Conservation (phyloP, 2,888 invertebrate species). For the Synergus umbraculus region DNA sequence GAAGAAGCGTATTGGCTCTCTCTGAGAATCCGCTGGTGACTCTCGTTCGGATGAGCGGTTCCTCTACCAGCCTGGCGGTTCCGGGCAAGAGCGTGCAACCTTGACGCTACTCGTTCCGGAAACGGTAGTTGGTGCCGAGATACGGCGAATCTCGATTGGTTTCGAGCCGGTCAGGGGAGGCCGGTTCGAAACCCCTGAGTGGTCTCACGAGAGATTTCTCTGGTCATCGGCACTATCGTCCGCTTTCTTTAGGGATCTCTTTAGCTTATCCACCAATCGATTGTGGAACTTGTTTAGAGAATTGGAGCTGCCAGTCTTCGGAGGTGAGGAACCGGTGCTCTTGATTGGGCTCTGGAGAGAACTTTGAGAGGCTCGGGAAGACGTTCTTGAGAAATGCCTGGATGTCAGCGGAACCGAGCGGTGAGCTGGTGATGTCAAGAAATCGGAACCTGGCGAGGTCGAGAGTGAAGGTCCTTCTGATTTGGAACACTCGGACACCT, state of each 20-base stretch:
- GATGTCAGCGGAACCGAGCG: conserved; percentile 84
- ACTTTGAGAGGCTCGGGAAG: conserved; percentile 82
- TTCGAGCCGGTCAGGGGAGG: conserved; percentile 73
- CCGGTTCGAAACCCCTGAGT: conserved; percentile 73
- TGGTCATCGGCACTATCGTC: conserved; percentile 79
- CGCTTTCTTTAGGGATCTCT: conserved; percentile 83
- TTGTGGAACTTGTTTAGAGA: conserved; percentile 89
- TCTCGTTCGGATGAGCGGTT: conserved; percentile 21
- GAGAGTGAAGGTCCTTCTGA: conserved; percentile 86
- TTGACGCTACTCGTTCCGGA: conserved; percentile 52
- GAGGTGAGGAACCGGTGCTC: conserved; percentile 83
- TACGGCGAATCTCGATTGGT: conserved; percentile 75
- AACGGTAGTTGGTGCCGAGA: conserved; percentile 68
- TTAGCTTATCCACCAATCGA: conserved; percentile 88
- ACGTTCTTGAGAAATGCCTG: conserved; percentile 82
- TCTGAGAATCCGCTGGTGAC: conserved; percentile 18
- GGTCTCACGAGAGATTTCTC: conserved; percentile 75
- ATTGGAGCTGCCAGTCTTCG: conserved; percentile 80
- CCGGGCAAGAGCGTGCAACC: conserved; percentile 70
- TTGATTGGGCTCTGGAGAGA: conserved; percentile 84
- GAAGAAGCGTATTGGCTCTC: conserved; percentile 15
- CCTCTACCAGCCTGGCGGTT: conserved; percentile 58
- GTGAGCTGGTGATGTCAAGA: conserved; percentile 81
- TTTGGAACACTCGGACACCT: conserved; percentile 85
- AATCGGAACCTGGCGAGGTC: conserved; percentile 83